phyloP scores from a whole-genome alignment of 37 sponge, comb jelly and placozoan genomes.

The Bolinopsis microptera region DNA sequence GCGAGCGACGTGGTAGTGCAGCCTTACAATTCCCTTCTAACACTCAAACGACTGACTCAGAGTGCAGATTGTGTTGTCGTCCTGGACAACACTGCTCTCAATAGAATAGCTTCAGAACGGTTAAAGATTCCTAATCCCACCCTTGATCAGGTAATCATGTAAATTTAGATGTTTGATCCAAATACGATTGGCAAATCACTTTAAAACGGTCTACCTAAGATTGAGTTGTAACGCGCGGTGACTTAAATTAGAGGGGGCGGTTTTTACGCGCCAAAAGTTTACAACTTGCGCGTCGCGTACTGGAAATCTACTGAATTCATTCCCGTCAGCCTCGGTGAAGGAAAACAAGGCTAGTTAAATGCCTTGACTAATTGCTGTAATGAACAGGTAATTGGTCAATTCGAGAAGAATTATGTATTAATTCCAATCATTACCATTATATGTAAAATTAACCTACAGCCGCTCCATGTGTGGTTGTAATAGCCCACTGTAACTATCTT shows the following conservation, averaged over 20 bases:
- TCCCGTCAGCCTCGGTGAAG: too few species aligned
- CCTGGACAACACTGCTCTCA: slow-evolving; percentile 95
- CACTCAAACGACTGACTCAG: slow-evolving; percentile 91
- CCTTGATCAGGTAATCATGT: slow-evolving; percentile 22
- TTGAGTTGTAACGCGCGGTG: neutral
- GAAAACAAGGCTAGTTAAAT: too few species aligned
- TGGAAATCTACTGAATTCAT: too few species aligned
- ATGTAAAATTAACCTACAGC: too few species aligned
- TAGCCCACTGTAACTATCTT: too few species aligned
- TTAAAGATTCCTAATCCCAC: slow-evolving; percentile 91
- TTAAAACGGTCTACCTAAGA: neutral
- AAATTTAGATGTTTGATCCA: neutral
- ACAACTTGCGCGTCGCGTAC: too few species aligned
- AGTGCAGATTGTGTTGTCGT: slow-evolving; percentile 98
- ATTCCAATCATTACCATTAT: too few species aligned
- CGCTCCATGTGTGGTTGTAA: too few species aligned
- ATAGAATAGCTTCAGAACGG: slow-evolving; percentile 92
- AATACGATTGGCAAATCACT: neutral
- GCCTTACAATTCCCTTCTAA: slow-evolving; percentile 98
- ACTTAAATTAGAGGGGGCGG: neutral
- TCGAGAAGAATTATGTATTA: too few species aligned
- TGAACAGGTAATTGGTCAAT: too few species aligned
- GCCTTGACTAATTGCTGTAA: too few species aligned
- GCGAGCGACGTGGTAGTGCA: slow-evolving; percentile 98
- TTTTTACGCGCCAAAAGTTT: neutral